Conservation (phyloP, 2,797 vertebrate genomes). For the Sebastes minor region DNA sequence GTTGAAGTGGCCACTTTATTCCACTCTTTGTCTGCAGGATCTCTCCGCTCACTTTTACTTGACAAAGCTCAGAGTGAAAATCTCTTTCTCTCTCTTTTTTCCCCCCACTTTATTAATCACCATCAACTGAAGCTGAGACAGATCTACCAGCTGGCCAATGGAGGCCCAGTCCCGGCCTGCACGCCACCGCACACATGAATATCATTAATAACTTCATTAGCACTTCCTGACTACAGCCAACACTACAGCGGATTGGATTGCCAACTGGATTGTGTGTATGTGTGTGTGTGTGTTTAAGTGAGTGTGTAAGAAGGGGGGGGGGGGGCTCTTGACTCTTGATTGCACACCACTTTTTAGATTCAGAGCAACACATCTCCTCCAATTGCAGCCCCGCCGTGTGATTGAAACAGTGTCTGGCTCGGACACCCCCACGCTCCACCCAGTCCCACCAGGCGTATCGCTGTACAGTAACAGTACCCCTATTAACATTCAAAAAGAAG, state of each 20-base stretch:
- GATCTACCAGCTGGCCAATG: slow-evolving; percentile 64
- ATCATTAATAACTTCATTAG: slow-evolving; percentile 81
- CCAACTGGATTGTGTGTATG: slow-evolving; percentile 39
- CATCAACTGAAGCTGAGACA: slow-evolving; percentile 48
- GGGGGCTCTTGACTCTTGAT: slow-evolving; percentile 59
- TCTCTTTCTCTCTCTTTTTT: slow-evolving; percentile 21
- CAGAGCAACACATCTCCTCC: slow-evolving; percentile 72
- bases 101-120: slow-evolving; percentile 50
- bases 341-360: slow-evolving; percentile 65
- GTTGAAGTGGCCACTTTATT: background rate
- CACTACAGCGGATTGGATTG: slow-evolving; percentile 51
- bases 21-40: background rate
- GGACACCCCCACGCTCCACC: slow-evolving; percentile 40
- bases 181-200: slow-evolving; percentile 71
- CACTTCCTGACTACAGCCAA: slow-evolving; percentile 66
- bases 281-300: slow-evolving; percentile 23
- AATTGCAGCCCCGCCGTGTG: slow-evolving; percentile 58
- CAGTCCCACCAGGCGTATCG: slow-evolving; percentile 63
- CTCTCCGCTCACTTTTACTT: slow-evolving; percentile 3
- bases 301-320: background rate
- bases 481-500: slow-evolving; percentile 53
- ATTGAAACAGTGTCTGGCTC: slow-evolving; percentile 70
- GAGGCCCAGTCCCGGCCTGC: slow-evolving; percentile 51
- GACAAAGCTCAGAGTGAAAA: slow-evolving; percentile 13
- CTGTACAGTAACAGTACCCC: slow-evolving; percentile 58